Percentiles rank a stretch among this genome's conserved stretches.
Evolutionary conservation across 92 coral and sea anemone species (phyloP).

Genomic region (Palythoa caribaeorum): DNA sequence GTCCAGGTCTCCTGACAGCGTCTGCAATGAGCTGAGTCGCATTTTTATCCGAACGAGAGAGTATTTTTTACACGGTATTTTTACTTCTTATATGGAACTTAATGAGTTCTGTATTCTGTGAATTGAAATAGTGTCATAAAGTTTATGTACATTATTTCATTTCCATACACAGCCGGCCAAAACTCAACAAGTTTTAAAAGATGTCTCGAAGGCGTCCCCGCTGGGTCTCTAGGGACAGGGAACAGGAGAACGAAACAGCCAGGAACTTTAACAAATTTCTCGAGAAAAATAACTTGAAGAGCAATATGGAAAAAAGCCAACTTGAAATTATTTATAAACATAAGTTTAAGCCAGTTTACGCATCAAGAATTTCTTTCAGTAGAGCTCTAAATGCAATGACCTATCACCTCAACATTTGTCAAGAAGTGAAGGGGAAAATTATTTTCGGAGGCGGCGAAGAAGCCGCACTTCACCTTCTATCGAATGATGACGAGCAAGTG

Average conservation of each 20-base stretch:
- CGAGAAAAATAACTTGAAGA: constrained; percentile 46
- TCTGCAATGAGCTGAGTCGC: too few species aligned
- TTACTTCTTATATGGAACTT: too few species aligned
- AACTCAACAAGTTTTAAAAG: too few species aligned
- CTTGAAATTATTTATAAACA: constrained; percentile 58
- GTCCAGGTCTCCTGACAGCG: too few species aligned
- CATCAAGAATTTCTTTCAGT: constrained; percentile 22
- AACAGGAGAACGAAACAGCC: constrained; percentile 28
- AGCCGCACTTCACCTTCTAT: constrained; percentile 71
- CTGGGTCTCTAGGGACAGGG: constrained; percentile 2
- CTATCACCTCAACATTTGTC: constrained; percentile 69
- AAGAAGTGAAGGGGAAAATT: constrained; percentile 56
- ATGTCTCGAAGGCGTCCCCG: too few species aligned
- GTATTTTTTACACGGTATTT: too few species aligned
- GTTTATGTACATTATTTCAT: too few species aligned
- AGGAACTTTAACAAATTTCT: constrained; percentile 50
- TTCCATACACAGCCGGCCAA: too few species aligned
- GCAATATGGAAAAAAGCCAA: constrained; percentile 46
- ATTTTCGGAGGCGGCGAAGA: constrained; percentile 78
- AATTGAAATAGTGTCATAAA: too few species aligned
- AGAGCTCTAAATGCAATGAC: constrained; percentile 58
- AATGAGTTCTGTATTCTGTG: too few species aligned
- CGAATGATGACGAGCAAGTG: constrained; percentile 34
- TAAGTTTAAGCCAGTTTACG: constrained; percentile 25
- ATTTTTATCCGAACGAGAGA: too few species aligned